A percentile compares a stretch with the other conserved stretches of the same genome.
Conservation (phyloP, 2,888 invertebrate species). For the Melolontha melolontha region DNA sequence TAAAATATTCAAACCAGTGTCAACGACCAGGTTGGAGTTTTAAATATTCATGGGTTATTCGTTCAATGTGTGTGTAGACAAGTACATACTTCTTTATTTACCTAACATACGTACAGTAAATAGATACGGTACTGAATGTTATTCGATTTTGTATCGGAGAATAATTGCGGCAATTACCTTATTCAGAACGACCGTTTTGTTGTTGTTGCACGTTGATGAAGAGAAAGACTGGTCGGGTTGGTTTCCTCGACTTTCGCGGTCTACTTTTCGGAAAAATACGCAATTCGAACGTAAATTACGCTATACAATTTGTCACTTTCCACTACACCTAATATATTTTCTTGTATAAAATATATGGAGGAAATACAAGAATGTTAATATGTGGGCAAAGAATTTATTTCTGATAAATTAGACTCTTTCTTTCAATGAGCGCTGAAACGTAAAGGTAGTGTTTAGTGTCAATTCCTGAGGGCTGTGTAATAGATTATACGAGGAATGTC, state of each 20-base stretch:
- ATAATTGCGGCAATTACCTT: conserved; percentile 27
- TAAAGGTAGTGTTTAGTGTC: no score
- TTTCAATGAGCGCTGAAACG: no score
- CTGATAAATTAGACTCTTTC: no score
- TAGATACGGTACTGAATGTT: not conserved
- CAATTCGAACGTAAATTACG: conserved; percentile 17
- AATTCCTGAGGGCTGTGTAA: no score
- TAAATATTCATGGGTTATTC: conserved; percentile 22
- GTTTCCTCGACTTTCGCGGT: conserved; percentile 23
- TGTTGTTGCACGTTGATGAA: not conserved
- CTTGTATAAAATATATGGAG: no score
- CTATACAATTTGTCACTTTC: conserved; percentile 8
- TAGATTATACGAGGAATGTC: no score
- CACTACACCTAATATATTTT: no score
- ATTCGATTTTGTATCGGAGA: not conserved
- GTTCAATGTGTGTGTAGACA: not conserved
- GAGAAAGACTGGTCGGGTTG: not conserved
- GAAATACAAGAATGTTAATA: no score
- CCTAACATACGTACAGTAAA: not conserved
- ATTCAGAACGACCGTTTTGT: conserved; percentile 19
- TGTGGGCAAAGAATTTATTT: no score
- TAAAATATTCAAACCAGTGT: conserved; percentile 29
- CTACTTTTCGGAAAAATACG: conserved; percentile 21
- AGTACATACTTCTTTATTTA: not conserved
- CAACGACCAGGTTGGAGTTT: conserved; percentile 15